Evolutionary conservation across 2,797 vertebrate genomes (phyloP), one percentile per base, ranked within the genome.

Genomic region (Enteromius argenteus): DNA sequence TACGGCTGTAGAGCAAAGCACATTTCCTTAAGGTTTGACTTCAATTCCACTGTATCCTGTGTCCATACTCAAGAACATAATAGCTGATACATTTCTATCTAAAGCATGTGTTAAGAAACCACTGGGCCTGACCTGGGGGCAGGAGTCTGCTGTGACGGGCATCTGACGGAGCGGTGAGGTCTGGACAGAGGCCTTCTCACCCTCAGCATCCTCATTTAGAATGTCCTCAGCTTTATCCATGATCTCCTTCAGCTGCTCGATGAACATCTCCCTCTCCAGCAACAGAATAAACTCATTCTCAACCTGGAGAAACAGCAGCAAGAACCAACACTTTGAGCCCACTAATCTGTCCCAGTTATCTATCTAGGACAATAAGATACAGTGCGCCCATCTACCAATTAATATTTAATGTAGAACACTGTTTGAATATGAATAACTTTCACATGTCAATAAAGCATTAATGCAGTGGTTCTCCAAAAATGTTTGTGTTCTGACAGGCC

Each of bases 201-300:
- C 96, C 87, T 98, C 97, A 0, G 96, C 94, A 84, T 98, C 97
- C 90, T 99, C 98, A 56, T 96, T 98, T 75, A 99, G 93, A 97
- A 99, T 97, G 92, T 99, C 98, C 93, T 99, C 97, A 0, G 97
- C 98, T 91, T 99, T 99, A 91, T 99, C 98, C 90, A 99, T 97
- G 13, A 99, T 97, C 81, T 99, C 98, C 90, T 99, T 99, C 92
- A 99, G 95, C 92, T 99, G 98, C 88, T 99, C 98, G 4, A 99
- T 99, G 86, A 99, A 99, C 1, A 96, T 94, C 88, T 99, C 98
- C 85, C 97, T 97, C 90, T 99, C 98, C 1, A 95, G 89, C n/a
- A 93, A 97, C 89, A 99, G 88, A 91, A 99, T 99, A 90, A 99
- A 99, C 91, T 98, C 97, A 5, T 99, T 99, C 88, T 98, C 97